These are phyloP conservation scores for Hafferia zeledoni DNA, from an alignment of 2,797 vertebrate genomes.

Conservation along the genomic window DNA sequence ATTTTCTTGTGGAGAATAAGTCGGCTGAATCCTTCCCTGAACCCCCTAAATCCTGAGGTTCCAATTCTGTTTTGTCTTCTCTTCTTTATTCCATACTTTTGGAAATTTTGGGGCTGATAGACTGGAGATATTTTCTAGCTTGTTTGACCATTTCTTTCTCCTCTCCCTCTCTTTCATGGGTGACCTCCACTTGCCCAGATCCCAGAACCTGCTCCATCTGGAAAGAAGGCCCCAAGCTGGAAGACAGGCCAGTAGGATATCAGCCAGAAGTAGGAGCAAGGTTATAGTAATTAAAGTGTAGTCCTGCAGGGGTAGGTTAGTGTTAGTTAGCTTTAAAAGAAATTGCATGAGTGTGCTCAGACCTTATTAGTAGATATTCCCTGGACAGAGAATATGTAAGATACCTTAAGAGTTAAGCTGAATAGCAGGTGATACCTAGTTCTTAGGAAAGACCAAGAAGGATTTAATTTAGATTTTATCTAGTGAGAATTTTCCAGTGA, in stretches of 20 bases:
- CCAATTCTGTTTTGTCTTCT: not conserved
- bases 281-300: constrained; percentile 14
- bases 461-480: not conserved
- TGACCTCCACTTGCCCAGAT: not conserved
- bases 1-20: not conserved
- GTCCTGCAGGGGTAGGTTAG: not conserved
- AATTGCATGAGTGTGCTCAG: not conserved
- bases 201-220: not conserved
- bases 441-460: not conserved
- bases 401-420: not conserved
- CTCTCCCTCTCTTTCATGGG: accelerated
- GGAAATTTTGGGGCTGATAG: not conserved
- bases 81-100: not conserved
- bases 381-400: not conserved
- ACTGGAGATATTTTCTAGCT: not conserved
- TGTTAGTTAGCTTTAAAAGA: constrained; percentile 39
- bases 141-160: not conserved
- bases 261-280: not conserved
- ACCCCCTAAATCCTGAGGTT: not conserved
- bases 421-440: not conserved
- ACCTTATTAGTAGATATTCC: constrained; percentile 21
- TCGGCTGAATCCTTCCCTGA: not conserved
- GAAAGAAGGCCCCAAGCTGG: not conserved
- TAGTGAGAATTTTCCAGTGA: not conserved
- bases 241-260: not conserved